Evolutionary conservation across 1,140 invertebrate genomes (phyloP).

Genomic region (Anastatus disparis): DNA sequence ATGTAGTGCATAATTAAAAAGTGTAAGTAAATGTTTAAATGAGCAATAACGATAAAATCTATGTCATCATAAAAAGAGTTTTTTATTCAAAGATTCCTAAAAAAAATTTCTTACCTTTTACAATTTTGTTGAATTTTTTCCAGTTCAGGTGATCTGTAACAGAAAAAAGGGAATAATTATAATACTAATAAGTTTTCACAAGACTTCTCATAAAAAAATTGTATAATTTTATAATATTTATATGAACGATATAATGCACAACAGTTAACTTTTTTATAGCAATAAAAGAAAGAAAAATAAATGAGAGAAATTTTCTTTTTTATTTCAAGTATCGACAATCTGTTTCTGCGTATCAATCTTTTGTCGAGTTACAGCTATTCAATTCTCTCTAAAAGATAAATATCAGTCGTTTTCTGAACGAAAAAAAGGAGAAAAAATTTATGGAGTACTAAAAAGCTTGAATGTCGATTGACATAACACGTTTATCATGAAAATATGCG

Average conservation of each 20-base stretch:
- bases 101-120: conserved; percentile 3
- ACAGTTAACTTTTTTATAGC: no score
- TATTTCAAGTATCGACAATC: conserved; percentile 4
- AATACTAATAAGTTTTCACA: no score
- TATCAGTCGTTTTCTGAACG: background rate
- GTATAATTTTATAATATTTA: no score
- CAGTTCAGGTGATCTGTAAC: conserved; percentile 1
- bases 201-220: no score
- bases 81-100: no score
- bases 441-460: background rate
- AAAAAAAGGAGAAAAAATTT: background rate
- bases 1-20: no score
- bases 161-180: background rate
- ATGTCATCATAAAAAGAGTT: no score
- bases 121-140: background rate
- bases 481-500: background rate
- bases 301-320: no score
- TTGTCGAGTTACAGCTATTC: background rate
- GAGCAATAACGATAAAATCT: no score
- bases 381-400: background rate
- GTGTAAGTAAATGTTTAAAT: no score
- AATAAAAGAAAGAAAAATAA: no score
- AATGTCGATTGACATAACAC: background rate
- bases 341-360: background rate
- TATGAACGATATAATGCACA: no score